Base-by-base conservation (phyloP, 2,888 invertebrate species). In the Orthonevra nobilis region DNA sequence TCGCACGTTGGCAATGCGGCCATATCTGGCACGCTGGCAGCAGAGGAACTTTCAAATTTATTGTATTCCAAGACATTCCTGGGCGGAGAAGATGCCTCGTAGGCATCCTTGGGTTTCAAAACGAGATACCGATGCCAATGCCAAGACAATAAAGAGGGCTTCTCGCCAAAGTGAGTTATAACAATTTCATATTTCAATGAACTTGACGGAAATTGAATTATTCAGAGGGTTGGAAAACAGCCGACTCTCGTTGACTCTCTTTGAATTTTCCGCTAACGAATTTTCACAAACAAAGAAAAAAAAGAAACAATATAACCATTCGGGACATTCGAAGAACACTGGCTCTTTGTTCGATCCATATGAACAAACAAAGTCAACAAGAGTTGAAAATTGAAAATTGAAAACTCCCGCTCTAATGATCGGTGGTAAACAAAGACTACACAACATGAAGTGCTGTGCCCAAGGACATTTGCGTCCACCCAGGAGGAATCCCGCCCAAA, bases 391-490 rank as follows among this genome's bases (percentile, higher is more conserved):
- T 10, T 42, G 14, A 12, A 52, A 66, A 77, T 72, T 60, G 19
- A 60, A 66, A 73, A 79, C 63, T 56, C 54, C 34, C 61, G 66
- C 79, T 79, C 66, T 79, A 73, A 79, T 79, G 73, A 79, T 73
- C 68, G 23, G 23, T n/a, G n/a, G n/a, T n/a, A n/a, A n/a, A n/a
- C 23, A 23, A 4, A 3, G 46, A 26, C 48, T 54, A 66, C 58
- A 70, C 54, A 58, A 52, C 34, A 17, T 73, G 48, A 70, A 77
- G 75, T 69, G 50, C 56, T 61, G 36, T 14, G 58, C 73, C 66
- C 10, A 48, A 82, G 82, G 85, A 83, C 83, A 85, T 85, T 85
- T 84, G 82, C 83, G 84, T 84, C 82, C 82, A 83, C 83, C 85
- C 83, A 84, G 28, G 34, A 30, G n/a, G n/a, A n/a, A n/a, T n/a